phyloP scores from a whole-genome alignment of 37 sponge, comb jelly and placozoan species.

The Lycopodina hypogea region DNA sequence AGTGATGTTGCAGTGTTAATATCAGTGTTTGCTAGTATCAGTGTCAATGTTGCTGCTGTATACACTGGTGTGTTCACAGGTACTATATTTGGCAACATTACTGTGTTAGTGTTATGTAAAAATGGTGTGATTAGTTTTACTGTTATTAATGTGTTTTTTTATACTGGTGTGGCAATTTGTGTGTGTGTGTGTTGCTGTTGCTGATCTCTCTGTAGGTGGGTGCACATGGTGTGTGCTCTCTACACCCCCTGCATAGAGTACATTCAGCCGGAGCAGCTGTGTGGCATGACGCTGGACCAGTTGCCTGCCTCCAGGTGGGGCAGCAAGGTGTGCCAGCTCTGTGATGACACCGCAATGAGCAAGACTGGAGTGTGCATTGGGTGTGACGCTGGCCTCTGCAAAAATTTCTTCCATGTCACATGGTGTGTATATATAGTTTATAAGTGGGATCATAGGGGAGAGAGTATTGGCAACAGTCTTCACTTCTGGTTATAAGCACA shows the following conservation, averaged over 20 bases:
- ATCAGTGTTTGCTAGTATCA: too few species aligned
- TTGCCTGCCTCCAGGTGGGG: conserved; percentile 67
- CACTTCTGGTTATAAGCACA: too few species aligned
- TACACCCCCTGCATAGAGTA: conserved; percentile 81
- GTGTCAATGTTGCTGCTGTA: too few species aligned
- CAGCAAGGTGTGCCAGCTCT: conserved; percentile 75
- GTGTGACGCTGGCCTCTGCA: conserved; percentile 92
- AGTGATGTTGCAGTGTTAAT: too few species aligned
- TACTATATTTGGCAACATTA: too few species aligned
- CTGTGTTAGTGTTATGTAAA: too few species aligned
- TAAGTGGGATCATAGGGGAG: neutral
- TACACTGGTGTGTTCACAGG: too few species aligned
- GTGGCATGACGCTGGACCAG: conserved; percentile 71
- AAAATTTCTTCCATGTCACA: conserved; percentile 81
- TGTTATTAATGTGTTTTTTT: too few species aligned
- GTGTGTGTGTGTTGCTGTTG: too few species aligned
- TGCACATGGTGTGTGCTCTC: conserved; percentile 82
- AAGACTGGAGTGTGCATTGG: conserved; percentile 76
- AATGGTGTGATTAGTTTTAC: too few species aligned
- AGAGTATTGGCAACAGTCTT: neutral
- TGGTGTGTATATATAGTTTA: conserved; percentile 69
- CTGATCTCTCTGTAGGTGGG: conserved; percentile 81
- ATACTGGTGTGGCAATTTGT: too few species aligned
- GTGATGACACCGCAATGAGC: conserved; percentile 46
- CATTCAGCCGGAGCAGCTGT: conserved; percentile 54